Conservation (phyloP, 2,888 invertebrate species). For the Scaptomyza flava region DNA sequence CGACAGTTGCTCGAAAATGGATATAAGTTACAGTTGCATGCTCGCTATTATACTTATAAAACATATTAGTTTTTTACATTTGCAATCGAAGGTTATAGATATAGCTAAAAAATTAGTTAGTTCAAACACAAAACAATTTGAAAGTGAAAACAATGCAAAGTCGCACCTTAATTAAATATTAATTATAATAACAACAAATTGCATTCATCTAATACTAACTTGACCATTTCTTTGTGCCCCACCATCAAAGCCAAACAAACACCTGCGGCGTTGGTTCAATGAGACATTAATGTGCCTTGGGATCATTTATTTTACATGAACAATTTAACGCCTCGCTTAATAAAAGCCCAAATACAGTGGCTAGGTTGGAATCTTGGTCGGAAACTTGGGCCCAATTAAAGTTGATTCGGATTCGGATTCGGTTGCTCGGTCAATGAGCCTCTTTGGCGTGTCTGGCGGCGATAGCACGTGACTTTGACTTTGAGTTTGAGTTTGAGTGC, state of each 20-base stretch:
- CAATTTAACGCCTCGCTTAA: slow-evolving; percentile 53
- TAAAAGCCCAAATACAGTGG: too few relatives aligned
- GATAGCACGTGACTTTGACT: slow-evolving; percentile 23
- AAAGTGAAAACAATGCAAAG: neutral
- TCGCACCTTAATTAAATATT: neutral
- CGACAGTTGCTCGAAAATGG: neutral
- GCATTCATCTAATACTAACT: too few relatives aligned
- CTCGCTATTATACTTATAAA: too few relatives aligned
- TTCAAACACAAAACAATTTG: too few relatives aligned
- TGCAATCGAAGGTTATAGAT: too few relatives aligned
- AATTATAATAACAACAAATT: neutral
- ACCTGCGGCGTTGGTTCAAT: slow-evolving; percentile 15
- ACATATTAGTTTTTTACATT: too few relatives aligned
- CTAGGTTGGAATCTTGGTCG: neutral
- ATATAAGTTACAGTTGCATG: too few relatives aligned
- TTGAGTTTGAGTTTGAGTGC: slow-evolving; percentile 14
- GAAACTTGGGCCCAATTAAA: slow-evolving; percentile 1
- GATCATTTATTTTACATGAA: slow-evolving; percentile 48
- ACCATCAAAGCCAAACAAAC: neutral
- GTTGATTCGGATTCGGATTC: neutral
- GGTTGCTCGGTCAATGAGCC: slow-evolving; percentile 31
- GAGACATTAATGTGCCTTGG: slow-evolving; percentile 29
- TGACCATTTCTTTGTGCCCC: neutral
- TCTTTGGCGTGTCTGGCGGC: slow-evolving; percentile 36
- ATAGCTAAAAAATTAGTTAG: too few relatives aligned